Base-by-base conservation (phyloP, 2,113 vertebrate genomes). In the Paraplagusia blochii region DNA sequence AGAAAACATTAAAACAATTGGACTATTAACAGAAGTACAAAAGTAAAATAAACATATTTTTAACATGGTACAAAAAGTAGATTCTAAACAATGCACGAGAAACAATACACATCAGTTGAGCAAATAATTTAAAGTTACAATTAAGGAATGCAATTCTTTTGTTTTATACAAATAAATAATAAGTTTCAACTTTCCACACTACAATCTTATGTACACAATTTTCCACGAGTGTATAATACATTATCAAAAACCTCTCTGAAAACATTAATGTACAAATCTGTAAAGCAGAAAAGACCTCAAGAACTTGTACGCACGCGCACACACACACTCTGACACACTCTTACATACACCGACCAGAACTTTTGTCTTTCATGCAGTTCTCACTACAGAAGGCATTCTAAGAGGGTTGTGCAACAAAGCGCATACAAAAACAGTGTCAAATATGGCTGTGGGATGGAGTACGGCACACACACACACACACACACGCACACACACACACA, bases 231-330 rank as follows among this genome's bases (percentile, higher is more conserved):
- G 72, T 91, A 85, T 80, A 76, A 68, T 87, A 90, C 86, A 82
- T 86, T 88, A 92, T 92, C 85, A 92, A 92, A 92, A 92, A 88
- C 88, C 65, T 64, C 72, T 90, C 89, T 89, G 86, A 90, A 92
- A 92, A 88, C 82, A 68, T 90, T 29, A 29, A 89, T 90, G 85
- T 90, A 92, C 88, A 89, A 78, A 67, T 86, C 79, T 76, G 77
- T 68, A 84, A 88, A 80, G 85, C 62, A 69, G 87, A 90, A 88
- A 88, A 59, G 63, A 82, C 66, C 80, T 77, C 79, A 74, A 61
- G 56, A 77, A 43, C 74, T 63, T 69, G 53, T 61, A 63, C 53
- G 44, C 49, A 52, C 52, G 70, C 70, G 36, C 9, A 57, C 61
- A 43, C 52, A 17, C 57, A 5, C 63, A 38, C 7, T 16, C 76